Evolutionary conservation across 2,888 invertebrate species (phyloP), one percentile per base, ranked within the genome.

Genomic region (Harpagoxenus sublaevis): DNA sequence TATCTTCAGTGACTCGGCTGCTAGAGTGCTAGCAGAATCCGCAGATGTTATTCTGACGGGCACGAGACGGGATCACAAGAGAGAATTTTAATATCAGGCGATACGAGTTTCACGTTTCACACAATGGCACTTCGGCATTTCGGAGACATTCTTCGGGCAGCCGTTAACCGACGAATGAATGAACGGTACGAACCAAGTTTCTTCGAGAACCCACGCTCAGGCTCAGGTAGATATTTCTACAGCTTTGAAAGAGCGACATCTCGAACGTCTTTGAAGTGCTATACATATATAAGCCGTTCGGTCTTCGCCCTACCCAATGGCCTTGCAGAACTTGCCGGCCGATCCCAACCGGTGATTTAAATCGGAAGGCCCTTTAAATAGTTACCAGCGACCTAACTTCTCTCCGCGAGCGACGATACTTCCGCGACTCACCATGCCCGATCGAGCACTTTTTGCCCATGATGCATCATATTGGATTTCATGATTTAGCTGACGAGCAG

Each of bases 361-460:
- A 89, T 83, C 79, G 75, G n/a, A 73, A 65, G 70, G 86, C 73
- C 78, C 83, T 89, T 89, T 86, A 88, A 89, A 89, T 68, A 51
- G 48, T 18, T 48, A 4, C 45, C 6, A 68, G 31, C 15, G 60
- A 31, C 15, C 23, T 39, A 15, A 28, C 28, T 42, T 31, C 1
- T n/a, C 15, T 45, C 12, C 68, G 31, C n/a, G 12, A 0, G 18
- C 28, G 10, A 42, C n/a, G 65, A 39, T 51, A 45, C 45, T 70
- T 79, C 35, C 70, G 68, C 57, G 28, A 48, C 57, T 70, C 45
- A 31, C 3, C 3, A 18, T 31, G 57, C 35, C 8, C 42, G 66
- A 45, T 48, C 23, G 6, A 3, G 2, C 23, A n/a, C 3, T 79
- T 68, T 39, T 79, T 57, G 23, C 48, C 8, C 53, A 23, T 42